A percentile compares a stretch with the other conserved stretches of the same genome.
These are phyloP conservation scores for Ceryle rudis DNA, from an alignment of 2,797 vertebrate genomes.

Conservation along the genomic window DNA sequence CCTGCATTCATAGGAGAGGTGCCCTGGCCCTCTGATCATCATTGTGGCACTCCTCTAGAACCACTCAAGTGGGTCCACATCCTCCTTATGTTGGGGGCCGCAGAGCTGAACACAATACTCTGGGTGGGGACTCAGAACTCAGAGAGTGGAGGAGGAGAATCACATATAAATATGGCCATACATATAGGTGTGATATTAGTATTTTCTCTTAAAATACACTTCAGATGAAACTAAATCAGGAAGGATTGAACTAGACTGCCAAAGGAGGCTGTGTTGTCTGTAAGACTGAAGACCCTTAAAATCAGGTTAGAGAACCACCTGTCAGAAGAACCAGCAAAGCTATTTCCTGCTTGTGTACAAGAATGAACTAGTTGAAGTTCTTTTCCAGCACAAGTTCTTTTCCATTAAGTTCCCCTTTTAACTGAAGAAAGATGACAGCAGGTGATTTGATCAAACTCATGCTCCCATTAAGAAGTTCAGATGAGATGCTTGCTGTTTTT, in stretches of 20 bases:
- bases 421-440: slow-evolving; percentile 38
- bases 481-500: slow-evolving; percentile 21
- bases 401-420: slow-evolving; percentile 3
- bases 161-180: neutral
- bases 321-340: neutral
- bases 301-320: neutral
- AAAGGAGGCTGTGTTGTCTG: fast-evolving
- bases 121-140: too few species aligned
- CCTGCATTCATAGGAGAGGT: neutral
- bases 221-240: neutral
- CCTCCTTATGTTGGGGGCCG: too few species aligned
- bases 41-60: neutral
- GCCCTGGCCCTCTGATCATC: neutral
- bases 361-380: neutral
- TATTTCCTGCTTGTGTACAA: neutral
- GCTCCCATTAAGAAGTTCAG: neutral
- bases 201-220: neutral
- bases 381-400: neutral
- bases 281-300: neutral
- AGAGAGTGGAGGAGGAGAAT: neutral
- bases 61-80: neutral
- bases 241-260: neutral
- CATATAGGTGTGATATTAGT: neutral
- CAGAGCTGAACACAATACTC: neutral
- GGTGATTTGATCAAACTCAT: slow-evolving; percentile 31